Conservation (phyloP, 1,140 invertebrate species). For the Zelostemma sp. region DNA sequence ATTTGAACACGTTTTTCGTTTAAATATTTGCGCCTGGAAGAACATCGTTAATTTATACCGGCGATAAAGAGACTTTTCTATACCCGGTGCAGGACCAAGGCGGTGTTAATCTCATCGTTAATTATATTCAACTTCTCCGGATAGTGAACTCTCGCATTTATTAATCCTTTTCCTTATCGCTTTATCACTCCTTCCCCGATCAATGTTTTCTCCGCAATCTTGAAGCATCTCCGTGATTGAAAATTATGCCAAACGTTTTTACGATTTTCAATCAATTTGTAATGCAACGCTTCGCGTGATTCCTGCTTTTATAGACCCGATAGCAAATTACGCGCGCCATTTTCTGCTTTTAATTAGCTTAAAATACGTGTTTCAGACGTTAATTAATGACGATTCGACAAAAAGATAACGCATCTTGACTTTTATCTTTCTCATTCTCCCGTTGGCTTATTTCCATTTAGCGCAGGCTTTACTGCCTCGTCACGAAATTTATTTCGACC, state of each 20-base stretch:
- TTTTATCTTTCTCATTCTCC: slow-evolving; percentile 19
- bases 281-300: too few relatives aligned
- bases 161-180: not conserved
- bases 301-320: too few relatives aligned
- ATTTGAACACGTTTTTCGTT: slow-evolving; percentile 62
- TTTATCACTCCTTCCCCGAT: not conserved
- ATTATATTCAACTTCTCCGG: slow-evolving; percentile 20
- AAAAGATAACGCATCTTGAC: slow-evolving; percentile 1
- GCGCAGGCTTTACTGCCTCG: slow-evolving; percentile 47
- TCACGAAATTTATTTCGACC: slow-evolving; percentile 50
- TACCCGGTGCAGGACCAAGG: slow-evolving; percentile 21
- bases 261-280: too few relatives aligned
- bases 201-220: too few relatives aligned
- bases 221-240: too few relatives aligned
- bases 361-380: not conserved
- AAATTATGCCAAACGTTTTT: too few relatives aligned
- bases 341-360: too few relatives aligned
- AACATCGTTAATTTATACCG: slow-evolving; percentile 57
- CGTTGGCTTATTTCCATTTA: slow-evolving; percentile 50
- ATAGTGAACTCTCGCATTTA: not conserved
- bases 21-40: slow-evolving; percentile 57
- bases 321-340: too few relatives aligned
- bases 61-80: slow-evolving; percentile 19
- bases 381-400: not conserved
- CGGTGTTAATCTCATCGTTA: slow-evolving; percentile 23